Percentiles rank a stretch among this genome's conserved stretches.
Conservation (phyloP, 92 coral and sea anemone genomes). For the Parazoanthus darwini region DNA sequence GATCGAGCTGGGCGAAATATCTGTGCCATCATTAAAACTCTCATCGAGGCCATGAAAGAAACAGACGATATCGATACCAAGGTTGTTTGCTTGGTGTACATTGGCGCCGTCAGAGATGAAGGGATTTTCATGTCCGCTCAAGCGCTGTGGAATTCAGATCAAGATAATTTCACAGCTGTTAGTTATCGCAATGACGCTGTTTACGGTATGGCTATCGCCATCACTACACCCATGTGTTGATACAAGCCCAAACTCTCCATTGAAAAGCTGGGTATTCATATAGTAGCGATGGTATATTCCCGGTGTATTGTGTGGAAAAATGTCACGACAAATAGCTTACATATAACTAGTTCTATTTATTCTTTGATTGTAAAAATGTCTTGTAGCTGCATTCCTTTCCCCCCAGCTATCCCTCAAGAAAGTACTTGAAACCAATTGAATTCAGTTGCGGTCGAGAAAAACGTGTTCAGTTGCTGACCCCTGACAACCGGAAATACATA, state of each 20-base stretch:
- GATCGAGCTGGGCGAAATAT: conserved; percentile 85
- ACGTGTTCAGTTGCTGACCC: background rate
- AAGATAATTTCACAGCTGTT: conserved; percentile 82
- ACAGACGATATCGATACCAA: conserved; percentile 62
- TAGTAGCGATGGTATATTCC: no score
- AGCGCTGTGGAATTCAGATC: conserved; percentile 78
- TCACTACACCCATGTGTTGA: conserved; percentile 53
- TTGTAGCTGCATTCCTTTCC: background rate
- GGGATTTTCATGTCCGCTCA: conserved; percentile 79
- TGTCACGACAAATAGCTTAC: no score
- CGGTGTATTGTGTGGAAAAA: background rate
- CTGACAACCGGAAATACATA: background rate
- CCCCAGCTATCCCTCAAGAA: background rate
- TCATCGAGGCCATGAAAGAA: conserved; percentile 74
- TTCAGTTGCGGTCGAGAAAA: no score
- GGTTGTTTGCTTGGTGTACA: conserved; percentile 73
- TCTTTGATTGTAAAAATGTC: background rate
- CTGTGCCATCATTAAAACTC: conserved; percentile 64
- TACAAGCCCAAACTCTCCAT: background rate
- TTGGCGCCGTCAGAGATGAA: conserved; percentile 78
- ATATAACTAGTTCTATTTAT: no score
- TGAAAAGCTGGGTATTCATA: no score
- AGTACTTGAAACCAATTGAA: background rate
- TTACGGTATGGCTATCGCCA: conserved; percentile 72
- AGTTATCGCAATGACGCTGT: conserved; percentile 79